These are phyloP conservation scores for Malurus splendens DNA, from an alignment of 2,797 vertebrate genomes.

Conservation along the genomic window DNA sequence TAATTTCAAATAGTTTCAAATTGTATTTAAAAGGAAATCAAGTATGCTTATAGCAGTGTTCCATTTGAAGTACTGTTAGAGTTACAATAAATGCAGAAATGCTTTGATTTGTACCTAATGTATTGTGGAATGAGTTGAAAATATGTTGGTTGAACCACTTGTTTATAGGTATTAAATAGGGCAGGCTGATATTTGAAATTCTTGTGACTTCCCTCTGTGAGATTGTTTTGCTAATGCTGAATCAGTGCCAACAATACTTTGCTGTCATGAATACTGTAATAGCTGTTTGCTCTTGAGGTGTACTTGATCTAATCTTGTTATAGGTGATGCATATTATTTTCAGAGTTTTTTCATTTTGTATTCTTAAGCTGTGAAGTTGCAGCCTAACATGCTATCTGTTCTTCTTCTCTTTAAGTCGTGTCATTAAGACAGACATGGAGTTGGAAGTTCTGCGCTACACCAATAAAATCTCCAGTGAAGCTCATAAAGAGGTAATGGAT, in stretches of 20 bases:
- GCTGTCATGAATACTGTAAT: background rate
- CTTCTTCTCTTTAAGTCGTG: slow-evolving; percentile 75
- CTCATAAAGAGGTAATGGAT: slow-evolving; percentile 88
- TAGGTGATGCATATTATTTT: background rate
- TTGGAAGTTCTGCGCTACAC: slow-evolving; percentile 94
- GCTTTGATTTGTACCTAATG: background rate
- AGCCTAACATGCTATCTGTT: slow-evolving; percentile 12
- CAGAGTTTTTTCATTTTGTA: background rate
- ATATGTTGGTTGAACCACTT: background rate
- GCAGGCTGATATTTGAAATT: background rate
- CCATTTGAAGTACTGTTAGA: background rate
- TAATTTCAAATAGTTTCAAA: background rate
- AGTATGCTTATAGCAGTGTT: background rate
- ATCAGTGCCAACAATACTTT: background rate
- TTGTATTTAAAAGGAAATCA: background rate
- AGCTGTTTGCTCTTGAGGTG: background rate
- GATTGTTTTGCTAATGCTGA: background rate
- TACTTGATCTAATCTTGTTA: background rate
- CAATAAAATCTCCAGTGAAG: slow-evolving; percentile 93
- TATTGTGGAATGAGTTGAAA: background rate
- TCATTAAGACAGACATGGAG: slow-evolving; percentile 95
- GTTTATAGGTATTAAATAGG: background rate
- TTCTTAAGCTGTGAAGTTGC: slow-evolving; percentile 5
- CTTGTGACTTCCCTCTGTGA: background rate
- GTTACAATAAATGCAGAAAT: background rate